Percentiles rank a stretch among this genome's conserved stretches.
These are phyloP conservation scores for Arizona elegans DNA, from an alignment of 2,113 vertebrate genomes.

Conservation along the genomic window DNA sequence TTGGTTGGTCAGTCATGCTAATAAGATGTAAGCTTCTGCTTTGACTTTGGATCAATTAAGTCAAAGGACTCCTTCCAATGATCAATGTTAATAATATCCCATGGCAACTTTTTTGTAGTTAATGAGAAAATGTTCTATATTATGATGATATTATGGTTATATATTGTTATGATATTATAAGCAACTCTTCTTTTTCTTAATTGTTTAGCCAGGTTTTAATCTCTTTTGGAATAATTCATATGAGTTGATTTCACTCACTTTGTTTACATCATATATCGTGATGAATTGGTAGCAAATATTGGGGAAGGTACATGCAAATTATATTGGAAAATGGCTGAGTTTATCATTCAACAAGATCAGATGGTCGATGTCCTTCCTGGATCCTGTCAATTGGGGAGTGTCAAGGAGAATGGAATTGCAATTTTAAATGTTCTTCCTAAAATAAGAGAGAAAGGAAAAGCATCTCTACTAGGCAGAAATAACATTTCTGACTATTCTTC, in stretches of 20 bases:
- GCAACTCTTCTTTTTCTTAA: neutral
- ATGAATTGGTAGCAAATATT: neutral
- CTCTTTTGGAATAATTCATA: neutral
- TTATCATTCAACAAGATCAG: neutral
- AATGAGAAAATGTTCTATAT: neutral
- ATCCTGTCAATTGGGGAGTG: neutral
- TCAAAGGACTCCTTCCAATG: constrained; percentile 7
- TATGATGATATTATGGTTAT: neutral
- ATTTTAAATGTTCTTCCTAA: neutral
- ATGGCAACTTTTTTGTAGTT: constrained; percentile 8
- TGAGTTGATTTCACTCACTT: neutral
- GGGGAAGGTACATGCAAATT: neutral
- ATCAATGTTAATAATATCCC: constrained; percentile 23
- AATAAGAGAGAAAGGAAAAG: neutral
- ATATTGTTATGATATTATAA: neutral
- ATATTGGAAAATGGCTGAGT: neutral
- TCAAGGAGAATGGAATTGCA: neutral
- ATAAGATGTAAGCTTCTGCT: constrained; percentile 16
- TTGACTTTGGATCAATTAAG: constrained; percentile 36
- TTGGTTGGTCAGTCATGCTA: constrained; percentile 28
- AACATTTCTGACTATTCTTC: neutral
- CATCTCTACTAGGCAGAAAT: neutral
- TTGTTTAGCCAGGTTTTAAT: neutral
- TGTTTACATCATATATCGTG: neutral
- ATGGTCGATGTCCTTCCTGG: neutral